A percentile compares a stretch with the other conserved stretches of the same genome.
phyloP scores from a whole-genome alignment of 2,113 vertebrate species.

The Lepus europaeus region DNA sequence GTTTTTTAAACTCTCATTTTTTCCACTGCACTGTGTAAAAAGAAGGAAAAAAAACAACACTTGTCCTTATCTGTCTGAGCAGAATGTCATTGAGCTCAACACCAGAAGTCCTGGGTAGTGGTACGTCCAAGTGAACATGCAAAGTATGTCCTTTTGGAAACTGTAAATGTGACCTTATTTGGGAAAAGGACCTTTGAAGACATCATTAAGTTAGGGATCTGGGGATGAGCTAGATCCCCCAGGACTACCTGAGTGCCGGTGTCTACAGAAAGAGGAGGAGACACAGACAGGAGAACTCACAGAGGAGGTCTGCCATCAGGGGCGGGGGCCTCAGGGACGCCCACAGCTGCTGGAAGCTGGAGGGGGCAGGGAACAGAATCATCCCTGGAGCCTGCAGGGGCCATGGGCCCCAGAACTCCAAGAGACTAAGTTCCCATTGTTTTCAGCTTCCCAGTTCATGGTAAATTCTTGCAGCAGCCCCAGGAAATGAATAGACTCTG shows the following conservation, averaged over 20 bases:
- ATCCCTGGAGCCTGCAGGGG: too few species aligned
- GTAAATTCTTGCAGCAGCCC: neutral
- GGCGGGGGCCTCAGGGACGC: accelerated
- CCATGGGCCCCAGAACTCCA: too few species aligned
- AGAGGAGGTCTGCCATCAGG: neutral
- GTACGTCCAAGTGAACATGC: neutral
- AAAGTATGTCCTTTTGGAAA: neutral
- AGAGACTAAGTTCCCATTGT: neutral
- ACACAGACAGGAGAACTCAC: neutral
- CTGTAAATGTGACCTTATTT: neutral
- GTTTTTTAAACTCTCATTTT: neutral
- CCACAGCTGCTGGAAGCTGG: neutral
- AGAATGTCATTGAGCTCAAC: slow-evolving; percentile 48
- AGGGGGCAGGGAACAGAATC: neutral
- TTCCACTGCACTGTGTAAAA: neutral
- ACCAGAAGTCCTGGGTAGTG: neutral
- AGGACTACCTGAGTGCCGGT: neutral
- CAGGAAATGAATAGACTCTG: neutral
- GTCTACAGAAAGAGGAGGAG: neutral
- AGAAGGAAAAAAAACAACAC: neutral
- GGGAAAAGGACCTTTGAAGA: neutral
- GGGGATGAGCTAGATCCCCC: neutral
- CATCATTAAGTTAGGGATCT: neutral
- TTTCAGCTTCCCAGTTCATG: neutral
- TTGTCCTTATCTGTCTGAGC: neutral